Base-by-base conservation (phyloP, 2,113 vertebrate species). In the Ariopsis seemanni region DNA sequence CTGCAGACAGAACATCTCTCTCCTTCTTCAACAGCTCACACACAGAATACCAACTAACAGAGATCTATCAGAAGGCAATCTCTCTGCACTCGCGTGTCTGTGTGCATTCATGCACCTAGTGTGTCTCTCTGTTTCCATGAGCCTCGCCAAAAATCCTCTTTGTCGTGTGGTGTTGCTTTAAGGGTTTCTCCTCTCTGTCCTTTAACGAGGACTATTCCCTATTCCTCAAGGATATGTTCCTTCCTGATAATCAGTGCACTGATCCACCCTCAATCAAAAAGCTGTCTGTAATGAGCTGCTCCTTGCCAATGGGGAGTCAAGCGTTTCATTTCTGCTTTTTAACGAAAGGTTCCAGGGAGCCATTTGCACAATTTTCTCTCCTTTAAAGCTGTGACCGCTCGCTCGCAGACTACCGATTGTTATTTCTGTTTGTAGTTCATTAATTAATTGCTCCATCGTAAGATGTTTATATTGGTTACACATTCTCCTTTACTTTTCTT, bases 1-100 rank as follows among this genome's bases (percentile, higher is more conserved):
- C 90, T 92, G 91, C 89, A 85, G 90, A 84, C 89, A 83, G 90
- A 83, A 86, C 90, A 9, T 71, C 60, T 78, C 65, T 69, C 85
- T 78, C 82, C 27, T 62, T 77, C 65, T 87, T 83, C 57, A 75
- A 77, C 89, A 48, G 62, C 83, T 58, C n/a, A n/a, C 82, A 57
- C 55, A 58, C 67, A 15, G 91, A 90, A 90, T 90, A 90, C 87
- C 83, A 89, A 90, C 57, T 50, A 88, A 63, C 50, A 20, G 20
- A 77, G 80, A 30, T 7, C 50, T 58, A 84, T 77, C 57, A 78
- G 42, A 80, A 84, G 85, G 30, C 63, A 57, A 84, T 69, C 83
- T 58, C 0, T 5, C 86, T 72, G 63, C 89, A 77, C 57, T 25
- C 50, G 57, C n/a, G 8, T 71, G 50, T 34, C 58, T 53, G 77